These are phyloP conservation scores for Mastomys coucha DNA, from an alignment of 2,113 vertebrate genomes.

Conservation along the genomic window DNA sequence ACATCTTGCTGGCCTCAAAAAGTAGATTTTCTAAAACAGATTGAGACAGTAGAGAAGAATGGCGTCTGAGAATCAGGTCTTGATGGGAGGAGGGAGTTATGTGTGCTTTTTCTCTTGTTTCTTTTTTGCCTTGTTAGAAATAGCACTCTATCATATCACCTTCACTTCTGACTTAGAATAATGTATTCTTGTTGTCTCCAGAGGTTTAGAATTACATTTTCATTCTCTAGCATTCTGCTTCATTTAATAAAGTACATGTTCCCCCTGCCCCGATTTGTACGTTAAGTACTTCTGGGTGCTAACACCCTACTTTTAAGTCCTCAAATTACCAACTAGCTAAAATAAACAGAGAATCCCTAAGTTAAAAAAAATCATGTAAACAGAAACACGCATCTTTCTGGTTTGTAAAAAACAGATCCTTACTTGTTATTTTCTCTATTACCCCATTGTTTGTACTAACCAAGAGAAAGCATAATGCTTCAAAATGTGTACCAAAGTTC, in stretches of 20 bases:
- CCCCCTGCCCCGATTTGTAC: background rate
- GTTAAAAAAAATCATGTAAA: background rate
- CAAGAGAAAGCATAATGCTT: slow-evolving; percentile 33
- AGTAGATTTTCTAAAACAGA: background rate
- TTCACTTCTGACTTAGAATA: slow-evolving; percentile 48
- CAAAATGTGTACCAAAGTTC: background rate
- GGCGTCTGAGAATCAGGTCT: background rate
- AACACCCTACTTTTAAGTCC: background rate
- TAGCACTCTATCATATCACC: background rate
- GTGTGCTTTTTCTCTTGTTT: background rate
- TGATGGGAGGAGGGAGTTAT: background rate
- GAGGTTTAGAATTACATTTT: background rate
- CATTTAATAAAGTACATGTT: background rate
- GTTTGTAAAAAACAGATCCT: slow-evolving; percentile 1
- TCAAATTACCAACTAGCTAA: slow-evolving; percentile 18
- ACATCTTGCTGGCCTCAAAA: background rate
- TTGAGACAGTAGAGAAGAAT: background rate
- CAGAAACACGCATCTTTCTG: background rate
- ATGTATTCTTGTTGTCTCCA: background rate
- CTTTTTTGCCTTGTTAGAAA: slow-evolving; percentile 53
- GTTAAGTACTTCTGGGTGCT: background rate
- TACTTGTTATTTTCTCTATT: background rate
- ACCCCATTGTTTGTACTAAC: slow-evolving; percentile 17
- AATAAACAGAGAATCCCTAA: slow-evolving; percentile 4
- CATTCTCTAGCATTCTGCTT: background rate